phyloP scores from a whole-genome alignment of 2,888 invertebrate species.

The Pharmacophagus antenor region DNA sequence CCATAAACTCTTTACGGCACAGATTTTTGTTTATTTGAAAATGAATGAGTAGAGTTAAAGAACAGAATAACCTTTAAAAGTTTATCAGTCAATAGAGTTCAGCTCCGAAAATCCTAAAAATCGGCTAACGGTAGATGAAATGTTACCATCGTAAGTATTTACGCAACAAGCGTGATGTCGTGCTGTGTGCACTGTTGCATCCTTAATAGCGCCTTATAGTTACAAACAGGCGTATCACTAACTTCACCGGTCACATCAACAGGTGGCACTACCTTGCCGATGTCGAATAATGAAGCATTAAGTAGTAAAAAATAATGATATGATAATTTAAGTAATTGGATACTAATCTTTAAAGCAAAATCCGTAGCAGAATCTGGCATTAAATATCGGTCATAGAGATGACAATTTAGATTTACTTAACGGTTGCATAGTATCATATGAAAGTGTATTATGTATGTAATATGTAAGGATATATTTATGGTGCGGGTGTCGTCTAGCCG shows the following conservation, averaged over 20 bases:
- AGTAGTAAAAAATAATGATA: neutral
- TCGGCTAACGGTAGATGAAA: too few species aligned
- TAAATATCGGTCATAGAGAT: neutral
- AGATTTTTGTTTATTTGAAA: too few species aligned
- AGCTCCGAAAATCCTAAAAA: too few species aligned
- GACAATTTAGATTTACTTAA: neutral
- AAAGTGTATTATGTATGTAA: conserved; percentile 10
- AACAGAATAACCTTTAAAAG: too few species aligned
- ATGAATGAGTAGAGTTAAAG: too few species aligned
- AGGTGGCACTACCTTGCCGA: too few species aligned
- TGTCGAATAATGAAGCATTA: too few species aligned
- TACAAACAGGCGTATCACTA: neutral
- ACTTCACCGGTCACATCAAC: too few species aligned
- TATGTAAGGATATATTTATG: conserved; percentile 39
- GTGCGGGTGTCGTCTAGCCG: conserved; percentile 40
- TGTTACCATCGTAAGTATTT: too few species aligned
- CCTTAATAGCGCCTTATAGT: neutral
- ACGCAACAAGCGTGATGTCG: neutral
- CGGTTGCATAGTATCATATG: neutral
- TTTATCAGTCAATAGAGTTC: too few species aligned
- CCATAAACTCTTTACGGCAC: too few species aligned
- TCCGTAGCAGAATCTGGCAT: neutral
- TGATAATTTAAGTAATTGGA: neutral
- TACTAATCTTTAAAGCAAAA: neutral
- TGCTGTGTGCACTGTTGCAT: neutral